phyloP scores from a whole-genome alignment of 2,113 vertebrate genomes.

The Oryctolagus cuniculus region DNA sequence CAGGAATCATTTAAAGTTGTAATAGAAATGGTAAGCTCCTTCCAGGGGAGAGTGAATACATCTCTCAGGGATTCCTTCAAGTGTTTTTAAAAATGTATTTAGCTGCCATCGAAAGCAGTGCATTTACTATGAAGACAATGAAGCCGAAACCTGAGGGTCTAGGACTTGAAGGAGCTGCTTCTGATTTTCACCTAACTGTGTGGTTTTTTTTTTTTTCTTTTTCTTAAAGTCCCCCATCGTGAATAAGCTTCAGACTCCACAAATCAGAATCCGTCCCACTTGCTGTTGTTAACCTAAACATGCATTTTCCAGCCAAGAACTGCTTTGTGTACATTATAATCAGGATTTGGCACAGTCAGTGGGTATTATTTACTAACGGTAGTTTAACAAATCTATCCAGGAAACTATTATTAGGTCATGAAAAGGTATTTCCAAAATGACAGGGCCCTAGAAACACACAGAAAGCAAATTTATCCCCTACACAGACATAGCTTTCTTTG shows the following conservation, averaged over 20 bases:
- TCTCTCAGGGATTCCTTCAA: not conserved
- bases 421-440: slow-evolving; percentile 27
- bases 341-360: not conserved
- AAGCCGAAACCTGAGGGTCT: not conserved
- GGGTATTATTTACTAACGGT: not conserved
- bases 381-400: not conserved
- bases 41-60: not conserved
- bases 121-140: slow-evolving; percentile 24
- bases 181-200: slow-evolving; percentile 13
- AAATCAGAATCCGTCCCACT: not conserved
- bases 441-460: not conserved
- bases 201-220: not conserved
- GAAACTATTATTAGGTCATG: not conserved
- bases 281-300: not conserved
- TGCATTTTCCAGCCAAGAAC: not conserved
- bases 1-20: not conserved
- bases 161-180: not conserved
- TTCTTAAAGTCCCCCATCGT: not conserved
- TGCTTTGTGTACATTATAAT: slow-evolving; percentile 14
- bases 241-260: not conserved
- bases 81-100: not conserved
- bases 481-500: not conserved
- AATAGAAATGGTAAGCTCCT: not conserved
- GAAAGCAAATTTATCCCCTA: not conserved
- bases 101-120: not conserved